A percentile compares a stretch with the other conserved stretches of the same genome.
These are phyloP conservation scores for Corythornis leucogaster DNA, from an alignment of 2,797 vertebrate genomes.

Conservation along the genomic window DNA sequence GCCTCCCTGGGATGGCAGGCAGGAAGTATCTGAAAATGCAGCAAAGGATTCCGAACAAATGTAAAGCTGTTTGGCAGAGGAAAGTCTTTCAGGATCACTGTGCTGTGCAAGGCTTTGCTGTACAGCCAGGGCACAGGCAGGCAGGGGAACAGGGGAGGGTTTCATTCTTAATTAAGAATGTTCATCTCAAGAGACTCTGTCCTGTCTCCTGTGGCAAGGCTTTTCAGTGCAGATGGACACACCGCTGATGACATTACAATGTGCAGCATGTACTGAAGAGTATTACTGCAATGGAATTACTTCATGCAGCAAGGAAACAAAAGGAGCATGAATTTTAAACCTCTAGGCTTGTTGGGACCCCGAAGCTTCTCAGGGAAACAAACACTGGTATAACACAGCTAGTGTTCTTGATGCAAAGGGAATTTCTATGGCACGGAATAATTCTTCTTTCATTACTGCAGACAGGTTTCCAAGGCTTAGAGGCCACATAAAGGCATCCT, in stretches of 20 bases:
- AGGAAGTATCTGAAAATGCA: constrained; percentile 46
- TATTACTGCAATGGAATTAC: constrained; percentile 66
- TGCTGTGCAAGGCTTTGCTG: constrained; percentile 40
- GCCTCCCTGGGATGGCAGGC: not conserved
- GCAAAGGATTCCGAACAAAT: constrained; percentile 19
- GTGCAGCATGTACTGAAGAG: constrained; percentile 40
- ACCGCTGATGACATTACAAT: constrained; percentile 50
- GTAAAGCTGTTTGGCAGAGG: constrained; percentile 9
- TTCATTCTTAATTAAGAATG: constrained; percentile 57
- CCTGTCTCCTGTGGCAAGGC: constrained; percentile 44
- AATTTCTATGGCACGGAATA: constrained; percentile 64
- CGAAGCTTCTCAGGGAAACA: constrained; percentile 58
- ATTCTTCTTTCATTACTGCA: constrained; percentile 54
- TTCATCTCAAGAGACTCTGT: constrained; percentile 29
- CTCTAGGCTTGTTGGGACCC: constrained; percentile 54
- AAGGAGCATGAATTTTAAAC: constrained; percentile 59
- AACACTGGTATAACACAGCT: constrained; percentile 31
- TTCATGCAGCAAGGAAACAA: constrained; percentile 58
- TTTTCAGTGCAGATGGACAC: constrained; percentile 71
- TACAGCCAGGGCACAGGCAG: constrained; percentile 21
- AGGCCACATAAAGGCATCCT: not conserved
- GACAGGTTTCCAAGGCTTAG: constrained; percentile 61
- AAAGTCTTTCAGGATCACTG: constrained; percentile 23
- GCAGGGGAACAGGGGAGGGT: constrained; percentile 21
- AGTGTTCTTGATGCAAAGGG: constrained; percentile 47